Evolutionary conservation across 2,113 vertebrate genomes (phyloP).

Genomic region (Equus quagga): DNA sequence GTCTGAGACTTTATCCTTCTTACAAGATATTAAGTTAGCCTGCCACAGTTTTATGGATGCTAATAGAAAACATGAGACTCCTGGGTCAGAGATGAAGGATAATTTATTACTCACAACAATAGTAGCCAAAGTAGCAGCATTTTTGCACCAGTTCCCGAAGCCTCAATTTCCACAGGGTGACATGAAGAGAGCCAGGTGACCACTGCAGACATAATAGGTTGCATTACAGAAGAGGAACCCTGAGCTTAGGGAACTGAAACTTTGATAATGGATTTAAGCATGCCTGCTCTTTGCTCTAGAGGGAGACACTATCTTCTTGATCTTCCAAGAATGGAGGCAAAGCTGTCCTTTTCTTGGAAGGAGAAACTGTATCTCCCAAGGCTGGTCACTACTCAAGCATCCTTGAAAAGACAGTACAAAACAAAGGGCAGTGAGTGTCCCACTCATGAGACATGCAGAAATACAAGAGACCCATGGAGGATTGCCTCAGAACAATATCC

Average conservation of each 20-base stretch:
- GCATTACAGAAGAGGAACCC: neutral
- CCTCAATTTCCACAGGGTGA: neutral
- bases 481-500: neutral
- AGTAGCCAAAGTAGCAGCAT: neutral
- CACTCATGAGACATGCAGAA: neutral
- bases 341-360: neutral
- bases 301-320: neutral
- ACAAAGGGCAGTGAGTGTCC: neutral
- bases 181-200: neutral
- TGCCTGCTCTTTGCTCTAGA: neutral
- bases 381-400: neutral
- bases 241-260: neutral
- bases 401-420: neutral
- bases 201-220: neutral
- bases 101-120: neutral
- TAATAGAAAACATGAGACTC: neutral
- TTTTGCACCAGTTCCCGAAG: constrained; percentile 20
- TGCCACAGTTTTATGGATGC: neutral
- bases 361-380: neutral
- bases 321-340: constrained; percentile 2
- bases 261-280: constrained; percentile 5
- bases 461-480: neutral
- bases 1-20: constrained; percentile 29
- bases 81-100: constrained; percentile 16
- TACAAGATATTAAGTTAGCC: neutral